Conservation (phyloP, 2,888 invertebrate genomes). For the Xestia xanthographa region DNA sequence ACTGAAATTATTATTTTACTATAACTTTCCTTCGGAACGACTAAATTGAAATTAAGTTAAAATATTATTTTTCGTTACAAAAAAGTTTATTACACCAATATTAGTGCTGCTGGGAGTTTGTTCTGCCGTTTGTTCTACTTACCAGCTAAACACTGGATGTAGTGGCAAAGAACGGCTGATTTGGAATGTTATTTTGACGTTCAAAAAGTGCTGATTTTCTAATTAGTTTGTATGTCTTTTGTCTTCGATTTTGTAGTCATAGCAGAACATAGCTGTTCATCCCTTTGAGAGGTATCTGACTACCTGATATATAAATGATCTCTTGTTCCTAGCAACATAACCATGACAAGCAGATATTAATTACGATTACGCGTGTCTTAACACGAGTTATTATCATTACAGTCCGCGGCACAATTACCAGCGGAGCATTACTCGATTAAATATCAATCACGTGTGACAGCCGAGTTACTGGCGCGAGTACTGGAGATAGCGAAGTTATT, state of each 20-base stretch:
- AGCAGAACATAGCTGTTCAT: neutral
- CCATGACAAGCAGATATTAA: conserved; percentile 29
- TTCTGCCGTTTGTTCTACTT: neutral
- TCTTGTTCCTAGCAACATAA: no score
- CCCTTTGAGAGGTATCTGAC: neutral
- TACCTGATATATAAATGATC: neutral
- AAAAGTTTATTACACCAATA: neutral
- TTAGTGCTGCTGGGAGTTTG: neutral
- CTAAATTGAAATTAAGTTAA: neutral
- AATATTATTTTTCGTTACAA: neutral
- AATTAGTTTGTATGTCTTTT: no score
- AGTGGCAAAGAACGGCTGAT: neutral
- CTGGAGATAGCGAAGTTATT: conserved; percentile 8
- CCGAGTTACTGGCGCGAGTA: conserved; percentile 32
- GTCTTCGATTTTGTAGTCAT: no score
- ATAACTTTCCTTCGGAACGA: neutral
- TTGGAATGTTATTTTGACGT: neutral
- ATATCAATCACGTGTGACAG: conserved; percentile 53
- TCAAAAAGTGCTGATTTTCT: neutral
- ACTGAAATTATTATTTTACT: conserved; percentile 3
- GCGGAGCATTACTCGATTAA: conserved; percentile 41
- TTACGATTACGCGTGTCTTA: conserved; percentile 24
- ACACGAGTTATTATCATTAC: conserved; percentile 39
- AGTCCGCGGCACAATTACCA: conserved; percentile 26
- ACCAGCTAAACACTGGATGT: neutral